Percentiles rank a stretch among this genome's conserved stretches.
phyloP scores from a whole-genome alignment of 1,140 invertebrate species.

The Muscidifurax raptorellus region DNA sequence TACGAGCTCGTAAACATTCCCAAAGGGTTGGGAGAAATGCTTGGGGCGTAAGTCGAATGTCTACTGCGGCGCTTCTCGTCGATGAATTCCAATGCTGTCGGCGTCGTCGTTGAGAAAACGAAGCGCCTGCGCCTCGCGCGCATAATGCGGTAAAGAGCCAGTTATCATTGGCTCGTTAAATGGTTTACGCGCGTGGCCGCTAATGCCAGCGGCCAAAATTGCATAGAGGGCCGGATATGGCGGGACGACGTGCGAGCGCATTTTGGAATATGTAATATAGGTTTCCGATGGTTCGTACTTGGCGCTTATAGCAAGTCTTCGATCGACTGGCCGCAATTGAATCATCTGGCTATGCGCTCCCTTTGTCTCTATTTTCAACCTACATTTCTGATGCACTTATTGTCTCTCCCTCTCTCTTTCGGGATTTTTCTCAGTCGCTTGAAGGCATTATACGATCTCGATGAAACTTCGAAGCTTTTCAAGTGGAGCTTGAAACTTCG shows the following conservation, averaged over 20 bases:
- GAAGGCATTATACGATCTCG: neutral
- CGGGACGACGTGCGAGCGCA: neutral
- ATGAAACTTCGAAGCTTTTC: slow-evolving; percentile 3
- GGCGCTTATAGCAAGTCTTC: too few relatives aligned
- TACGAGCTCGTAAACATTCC: slow-evolving; percentile 55
- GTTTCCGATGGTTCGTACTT: neutral
- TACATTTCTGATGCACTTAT: neutral
- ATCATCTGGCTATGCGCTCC: neutral
- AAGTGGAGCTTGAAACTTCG: neutral
- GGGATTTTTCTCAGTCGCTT: neutral
- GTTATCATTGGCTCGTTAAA: slow-evolving; percentile 44
- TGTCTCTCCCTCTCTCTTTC: neutral
- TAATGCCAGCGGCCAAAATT: neutral
- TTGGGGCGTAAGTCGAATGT: neutral
- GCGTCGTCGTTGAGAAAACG: neutral
- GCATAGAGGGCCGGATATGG: neutral
- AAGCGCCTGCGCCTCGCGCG: neutral
- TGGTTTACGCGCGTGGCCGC: neutral
- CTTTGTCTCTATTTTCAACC: neutral
- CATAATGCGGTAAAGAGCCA: neutral
- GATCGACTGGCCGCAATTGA: neutral
- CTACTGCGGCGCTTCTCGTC: neutral
- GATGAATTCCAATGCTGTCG: slow-evolving; percentile 53
- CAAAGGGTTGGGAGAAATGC: neutral
- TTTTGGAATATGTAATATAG: neutral